These are phyloP conservation scores for Sinella curviseta DNA, from an alignment of 1,140 invertebrate genomes.

Conservation along the genomic window DNA sequence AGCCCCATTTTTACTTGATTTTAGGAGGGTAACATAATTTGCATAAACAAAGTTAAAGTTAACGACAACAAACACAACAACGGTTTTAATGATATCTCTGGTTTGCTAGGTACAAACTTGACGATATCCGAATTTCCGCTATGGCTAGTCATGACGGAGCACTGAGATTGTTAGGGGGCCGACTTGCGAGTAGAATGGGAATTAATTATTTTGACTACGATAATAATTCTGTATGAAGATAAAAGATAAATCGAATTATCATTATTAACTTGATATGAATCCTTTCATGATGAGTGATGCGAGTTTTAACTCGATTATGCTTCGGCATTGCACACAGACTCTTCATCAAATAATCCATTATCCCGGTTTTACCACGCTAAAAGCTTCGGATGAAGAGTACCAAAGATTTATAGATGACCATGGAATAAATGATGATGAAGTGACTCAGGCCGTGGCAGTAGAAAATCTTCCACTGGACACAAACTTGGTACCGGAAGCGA, in stretches of 20 bases:
- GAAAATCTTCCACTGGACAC: background rate
- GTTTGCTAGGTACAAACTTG: background rate
- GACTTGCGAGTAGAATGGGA: slow-evolving; percentile 7
- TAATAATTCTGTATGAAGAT: slow-evolving; percentile 17
- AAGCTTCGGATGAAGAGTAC: background rate
- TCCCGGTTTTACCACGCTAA: slow-evolving; percentile 1
- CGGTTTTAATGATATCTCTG: background rate
- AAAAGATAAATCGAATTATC: too few species aligned
- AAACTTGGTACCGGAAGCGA: background rate
- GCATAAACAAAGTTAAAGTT: too few species aligned
- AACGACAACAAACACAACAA: background rate
- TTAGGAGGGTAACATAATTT: slow-evolving; percentile 17
- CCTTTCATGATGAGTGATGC: background rate
- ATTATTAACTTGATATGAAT: background rate
- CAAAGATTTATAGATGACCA: background rate
- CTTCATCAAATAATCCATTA: slow-evolving; percentile 15
- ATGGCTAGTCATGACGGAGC: background rate
- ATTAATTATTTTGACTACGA: slow-evolving; percentile 22
- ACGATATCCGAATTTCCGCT: background rate
- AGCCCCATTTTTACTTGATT: slow-evolving; percentile 18
- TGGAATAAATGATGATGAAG: background rate
- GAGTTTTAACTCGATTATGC: background rate
- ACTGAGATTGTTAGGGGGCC: background rate
- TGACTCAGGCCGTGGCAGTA: background rate
- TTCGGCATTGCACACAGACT: background rate